These are phyloP conservation scores for Mycogona germanica DNA, from an alignment of 2,888 invertebrate species.

Conservation along the genomic window DNA sequence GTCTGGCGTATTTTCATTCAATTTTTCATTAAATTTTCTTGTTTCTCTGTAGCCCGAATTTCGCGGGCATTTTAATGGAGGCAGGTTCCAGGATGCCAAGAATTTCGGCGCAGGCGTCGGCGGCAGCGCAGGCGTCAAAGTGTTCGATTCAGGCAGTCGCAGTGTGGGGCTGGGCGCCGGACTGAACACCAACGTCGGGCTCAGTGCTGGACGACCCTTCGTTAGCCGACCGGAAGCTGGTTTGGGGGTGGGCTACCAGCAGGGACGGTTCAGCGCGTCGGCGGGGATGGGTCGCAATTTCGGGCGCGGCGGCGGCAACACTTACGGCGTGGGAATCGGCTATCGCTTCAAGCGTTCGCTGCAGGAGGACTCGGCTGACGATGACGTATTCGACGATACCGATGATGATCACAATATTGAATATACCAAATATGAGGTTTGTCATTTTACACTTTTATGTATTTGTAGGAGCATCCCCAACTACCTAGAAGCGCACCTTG, in stretches of 20 bases:
- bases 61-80: conserved; percentile 6
- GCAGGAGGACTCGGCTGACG: not conserved
- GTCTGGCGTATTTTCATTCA: no score
- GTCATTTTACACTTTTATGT: no score
- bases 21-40: conserved; percentile 6
- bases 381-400: no score
- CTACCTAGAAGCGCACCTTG: no score
- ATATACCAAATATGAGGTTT: no score
- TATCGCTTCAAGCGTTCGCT: not conserved
- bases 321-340: not conserved
- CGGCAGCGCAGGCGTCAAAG: conserved; percentile 10
- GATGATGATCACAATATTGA: no score
- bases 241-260: conserved; percentile 8
- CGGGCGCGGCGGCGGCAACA: not conserved
- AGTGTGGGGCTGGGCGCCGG: conserved; percentile 12
- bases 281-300: conserved; percentile 4
- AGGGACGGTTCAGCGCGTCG: conserved; percentile 6
- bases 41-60: conserved; percentile 16
- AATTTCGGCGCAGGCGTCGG: conserved; percentile 13
- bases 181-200: not conserved
- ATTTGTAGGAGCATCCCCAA: no score
- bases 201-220: conserved; percentile 8
- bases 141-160: conserved; percentile 8
- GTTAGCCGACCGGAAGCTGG: conserved; percentile 8
- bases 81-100: conserved; percentile 6